Conservation (phyloP, 2,888 invertebrate species). For the Drepanosiphum platanoidis region DNA sequence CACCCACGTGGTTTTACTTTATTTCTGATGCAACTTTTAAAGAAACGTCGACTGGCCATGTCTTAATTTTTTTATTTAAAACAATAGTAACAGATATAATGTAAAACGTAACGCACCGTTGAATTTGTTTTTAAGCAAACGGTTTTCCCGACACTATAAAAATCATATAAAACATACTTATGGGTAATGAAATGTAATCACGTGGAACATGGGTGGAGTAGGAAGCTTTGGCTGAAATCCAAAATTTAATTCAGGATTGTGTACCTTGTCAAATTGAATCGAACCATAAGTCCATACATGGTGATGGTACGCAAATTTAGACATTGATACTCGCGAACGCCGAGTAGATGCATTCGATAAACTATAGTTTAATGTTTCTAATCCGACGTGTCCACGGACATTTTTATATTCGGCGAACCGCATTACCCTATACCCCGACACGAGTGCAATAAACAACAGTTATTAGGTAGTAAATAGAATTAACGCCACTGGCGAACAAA, state of each 20-base stretch:
- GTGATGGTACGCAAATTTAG: background rate
- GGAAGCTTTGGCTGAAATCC: constrained; percentile 43
- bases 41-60: no score
- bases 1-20: no score
- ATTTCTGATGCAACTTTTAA: no score
- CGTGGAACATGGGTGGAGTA: background rate
- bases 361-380: background rate
- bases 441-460: background rate
- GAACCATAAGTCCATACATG: background rate
- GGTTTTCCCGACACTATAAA: no score
- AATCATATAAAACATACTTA: no score
- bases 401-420: background rate
- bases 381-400: background rate
- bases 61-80: no score
- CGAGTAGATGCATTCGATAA: background rate
- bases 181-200: constrained; percentile 6
- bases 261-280: constrained; percentile 9
- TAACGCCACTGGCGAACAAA: background rate
- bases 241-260: constrained; percentile 45
- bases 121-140: no score
- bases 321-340: background rate
- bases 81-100: no score
- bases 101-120: no score
- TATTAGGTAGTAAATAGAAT: background rate
- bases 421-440: no score